A percentile compares a stretch with the other conserved stretches of the same genome.
phyloP scores from a whole-genome alignment of 2,888 invertebrate genomes.

The Metacarcinus magister region DNA sequence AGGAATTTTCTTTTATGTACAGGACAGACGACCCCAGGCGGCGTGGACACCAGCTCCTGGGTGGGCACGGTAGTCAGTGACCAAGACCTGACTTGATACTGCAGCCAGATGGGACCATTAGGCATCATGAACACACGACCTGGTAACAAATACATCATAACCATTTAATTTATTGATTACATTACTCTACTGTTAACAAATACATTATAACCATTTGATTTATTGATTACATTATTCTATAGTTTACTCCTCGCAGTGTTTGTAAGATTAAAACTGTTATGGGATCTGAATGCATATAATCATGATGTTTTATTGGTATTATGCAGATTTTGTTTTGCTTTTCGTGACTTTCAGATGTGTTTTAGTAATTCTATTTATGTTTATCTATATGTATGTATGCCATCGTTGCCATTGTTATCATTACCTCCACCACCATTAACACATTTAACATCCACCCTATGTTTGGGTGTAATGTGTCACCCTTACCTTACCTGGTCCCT shows the following conservation, averaged over 20 bases:
- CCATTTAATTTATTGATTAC: background rate
- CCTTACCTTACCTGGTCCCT: conserved; percentile 71
- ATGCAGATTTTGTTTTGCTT: no score
- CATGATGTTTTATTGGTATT: no score
- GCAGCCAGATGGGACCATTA: conserved; percentile 74
- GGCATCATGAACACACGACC: conserved; percentile 79
- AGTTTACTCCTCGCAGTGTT: background rate
- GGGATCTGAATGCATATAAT: no score
- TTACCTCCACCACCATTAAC: no score
- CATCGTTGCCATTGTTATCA: no score
- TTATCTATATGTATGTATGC: no score
- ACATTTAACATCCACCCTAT: no score
- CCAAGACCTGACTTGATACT: conserved; percentile 79
- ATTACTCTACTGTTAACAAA: background rate
- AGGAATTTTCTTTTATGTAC: conserved; percentile 79
- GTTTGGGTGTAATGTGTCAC: no score
- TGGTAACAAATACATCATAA: background rate
- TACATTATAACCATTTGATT: background rate
- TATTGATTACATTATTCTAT: background rate
- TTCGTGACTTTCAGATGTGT: no score
- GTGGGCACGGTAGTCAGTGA: conserved; percentile 67
- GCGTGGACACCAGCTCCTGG: conserved; percentile 76
- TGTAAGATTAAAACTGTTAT: no score
- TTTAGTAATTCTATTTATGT: no score
- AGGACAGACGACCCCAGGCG: conserved; percentile 81